Conservation (phyloP, 2,113 vertebrate species). For the Oryzias curvinotus region DNA sequence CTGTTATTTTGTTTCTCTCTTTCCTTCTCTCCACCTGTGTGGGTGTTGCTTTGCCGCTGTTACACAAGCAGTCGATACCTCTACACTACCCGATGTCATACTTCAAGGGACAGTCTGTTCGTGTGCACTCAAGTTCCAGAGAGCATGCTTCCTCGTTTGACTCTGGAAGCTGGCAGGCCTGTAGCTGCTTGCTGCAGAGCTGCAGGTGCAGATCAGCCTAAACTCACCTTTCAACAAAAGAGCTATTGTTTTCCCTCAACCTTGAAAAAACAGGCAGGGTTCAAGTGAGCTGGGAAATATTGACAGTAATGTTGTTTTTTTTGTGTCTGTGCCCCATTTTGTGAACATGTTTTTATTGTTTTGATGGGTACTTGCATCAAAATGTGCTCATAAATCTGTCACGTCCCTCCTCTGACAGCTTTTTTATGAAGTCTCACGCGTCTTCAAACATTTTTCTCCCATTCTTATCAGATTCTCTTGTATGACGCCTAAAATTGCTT, state of each 20-base stretch:
- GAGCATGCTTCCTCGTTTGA: slow-evolving; percentile 44
- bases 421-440: slow-evolving; percentile 10
- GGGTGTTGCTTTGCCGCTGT: slow-evolving; percentile 57
- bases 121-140: slow-evolving; percentile 13
- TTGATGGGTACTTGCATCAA: too few species aligned
- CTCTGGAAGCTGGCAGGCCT: slow-evolving; percentile 47
- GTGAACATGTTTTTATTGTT: too few species aligned
- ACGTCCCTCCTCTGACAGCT: slow-evolving; percentile 13
- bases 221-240: slow-evolving; percentile 54
- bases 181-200: slow-evolving; percentile 56
- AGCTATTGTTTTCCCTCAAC: slow-evolving; percentile 52
- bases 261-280: slow-evolving; percentile 6
- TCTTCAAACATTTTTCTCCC: background rate
- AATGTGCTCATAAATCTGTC: slow-evolving; percentile 18
- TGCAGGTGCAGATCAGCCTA: slow-evolving; percentile 57
- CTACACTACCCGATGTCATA: slow-evolving; percentile 56
- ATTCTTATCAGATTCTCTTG: slow-evolving; percentile 15
- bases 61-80: slow-evolving; percentile 61
- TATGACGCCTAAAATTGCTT: slow-evolving; percentile 25
- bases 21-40: slow-evolving; percentile 48
- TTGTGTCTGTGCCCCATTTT: background rate
- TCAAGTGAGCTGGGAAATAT: slow-evolving; percentile 34
- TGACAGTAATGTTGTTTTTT: slow-evolving; percentile 27
- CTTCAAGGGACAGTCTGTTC: slow-evolving; percentile 55
- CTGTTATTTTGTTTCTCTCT: slow-evolving; percentile 25